A percentile compares a stretch with the other conserved stretches of the same genome.
Conservation (phyloP, 1,140 invertebrate genomes). For the Leptoteleia sp. region DNA sequence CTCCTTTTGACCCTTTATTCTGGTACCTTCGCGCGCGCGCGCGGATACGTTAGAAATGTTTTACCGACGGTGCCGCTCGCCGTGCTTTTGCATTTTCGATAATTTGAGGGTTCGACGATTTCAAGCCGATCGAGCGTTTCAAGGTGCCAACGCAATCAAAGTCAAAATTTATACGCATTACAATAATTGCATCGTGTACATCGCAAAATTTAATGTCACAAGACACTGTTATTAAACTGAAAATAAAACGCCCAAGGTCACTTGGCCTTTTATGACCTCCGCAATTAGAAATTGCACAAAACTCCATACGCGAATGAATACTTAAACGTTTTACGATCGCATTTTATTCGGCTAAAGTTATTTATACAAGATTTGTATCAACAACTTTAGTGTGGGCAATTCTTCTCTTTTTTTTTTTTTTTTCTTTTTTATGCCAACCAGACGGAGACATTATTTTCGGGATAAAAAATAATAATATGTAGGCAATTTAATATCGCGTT, state of each 20-base stretch:
- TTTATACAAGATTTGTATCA: slow-evolving; percentile 34
- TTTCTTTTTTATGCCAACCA: not conserved
- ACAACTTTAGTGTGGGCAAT: slow-evolving; percentile 12
- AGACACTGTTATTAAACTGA: slow-evolving; percentile 23
- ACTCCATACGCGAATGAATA: slow-evolving; percentile 23
- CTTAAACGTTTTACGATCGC: slow-evolving; percentile 28
- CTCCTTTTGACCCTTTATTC: too few species aligned
- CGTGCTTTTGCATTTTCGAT: too few species aligned
- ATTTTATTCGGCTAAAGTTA: slow-evolving; percentile 33
- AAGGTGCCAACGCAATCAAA: too few species aligned
- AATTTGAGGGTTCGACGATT: too few species aligned
- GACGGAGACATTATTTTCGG: not conserved
- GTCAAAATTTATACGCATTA: too few species aligned
- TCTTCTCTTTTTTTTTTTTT: too few species aligned
- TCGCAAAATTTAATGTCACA: slow-evolving; percentile 23
- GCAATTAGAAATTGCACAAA: slow-evolving; percentile 51
- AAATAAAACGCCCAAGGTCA: slow-evolving; percentile 49
- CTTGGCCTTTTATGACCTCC: slow-evolving; percentile 37
- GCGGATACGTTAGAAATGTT: too few species aligned
- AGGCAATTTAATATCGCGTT: too few species aligned
- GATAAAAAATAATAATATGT: too few species aligned
- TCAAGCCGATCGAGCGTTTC: too few species aligned
- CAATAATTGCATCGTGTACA: not conserved
- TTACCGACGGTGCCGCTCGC: too few species aligned
- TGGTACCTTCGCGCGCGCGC: too few species aligned